Percentiles rank a stretch among this genome's conserved stretches.
Conservation (phyloP, 1,140 invertebrate species). For the Lethrus apterus region DNA sequence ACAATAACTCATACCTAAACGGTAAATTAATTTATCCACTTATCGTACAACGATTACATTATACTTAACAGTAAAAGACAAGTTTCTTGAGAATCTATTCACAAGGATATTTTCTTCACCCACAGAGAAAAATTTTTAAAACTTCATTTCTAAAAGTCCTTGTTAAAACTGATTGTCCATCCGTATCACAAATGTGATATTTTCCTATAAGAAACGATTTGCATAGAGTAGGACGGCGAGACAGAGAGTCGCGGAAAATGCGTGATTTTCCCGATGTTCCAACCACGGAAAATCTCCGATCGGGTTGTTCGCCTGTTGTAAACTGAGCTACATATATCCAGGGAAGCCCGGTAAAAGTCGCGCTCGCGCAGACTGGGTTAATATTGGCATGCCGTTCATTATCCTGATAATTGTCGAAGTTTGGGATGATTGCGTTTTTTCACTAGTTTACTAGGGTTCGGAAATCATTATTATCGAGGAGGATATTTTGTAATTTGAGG, state of each 20-base stretch:
- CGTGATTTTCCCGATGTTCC: conserved; percentile 13
- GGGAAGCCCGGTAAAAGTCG: conserved; percentile 25
- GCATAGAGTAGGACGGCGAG: too few relatives aligned
- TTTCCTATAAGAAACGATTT: neutral
- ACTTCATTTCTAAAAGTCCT: neutral
- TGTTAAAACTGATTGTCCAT: neutral
- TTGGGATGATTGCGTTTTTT: conserved; percentile 23
- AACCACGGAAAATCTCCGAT: conserved; percentile 18
- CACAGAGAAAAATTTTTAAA: neutral
- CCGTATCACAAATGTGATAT: neutral
- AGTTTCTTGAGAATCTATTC: neutral
- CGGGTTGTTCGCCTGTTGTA: conserved; percentile 20
- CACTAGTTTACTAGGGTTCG: too few relatives aligned
- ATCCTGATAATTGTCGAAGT: conserved; percentile 24
- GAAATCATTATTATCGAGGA: too few relatives aligned
- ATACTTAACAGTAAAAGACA: too few relatives aligned
- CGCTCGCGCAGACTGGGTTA: conserved; percentile 21
- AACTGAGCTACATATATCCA: conserved; percentile 30
- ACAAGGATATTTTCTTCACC: neutral
- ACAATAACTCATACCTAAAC: too few relatives aligned
- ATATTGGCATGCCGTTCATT: conserved; percentile 22
- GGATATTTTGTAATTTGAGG: too few relatives aligned
- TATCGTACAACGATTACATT: too few relatives aligned
- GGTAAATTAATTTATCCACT: too few relatives aligned
- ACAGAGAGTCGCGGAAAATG: conserved; percentile 5